Base-by-base conservation (phyloP, 2,888 invertebrate species). In the Catocala fraxini region DNA sequence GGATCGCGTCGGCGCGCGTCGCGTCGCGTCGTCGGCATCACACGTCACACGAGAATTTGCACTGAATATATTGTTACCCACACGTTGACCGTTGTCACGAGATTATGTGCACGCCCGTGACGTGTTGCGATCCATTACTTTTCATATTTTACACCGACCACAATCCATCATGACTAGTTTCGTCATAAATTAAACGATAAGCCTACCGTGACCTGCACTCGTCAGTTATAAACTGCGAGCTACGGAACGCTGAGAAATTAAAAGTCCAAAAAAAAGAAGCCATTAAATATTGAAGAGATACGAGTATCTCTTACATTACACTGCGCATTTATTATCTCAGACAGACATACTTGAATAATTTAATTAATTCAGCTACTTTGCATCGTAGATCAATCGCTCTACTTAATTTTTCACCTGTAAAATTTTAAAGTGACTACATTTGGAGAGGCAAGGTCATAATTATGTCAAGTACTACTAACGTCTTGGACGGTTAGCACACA, bases 21-120 rank as follows among this genome's bases (percentile, higher is more conserved):
- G 35, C 35, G 7, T 39, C 35, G 35, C 35, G 35, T 9, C 7
- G 74, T 71, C 71, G 70, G 63, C 67, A 71, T 78, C 78, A 75
- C 75, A 66, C 77, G 81, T 78, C 73, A 79, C 71, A 70, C 71
- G 77, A 79, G 78, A 81, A 80, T 83, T 82, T 72, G 76, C 75
- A 78, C 78, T 84, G 81, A 87, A 87, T 85, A 85, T 87, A 85
- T 88, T 84, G 82, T 78, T 48, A 46, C 25, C 51, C 57, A 39
- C n/a, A 33, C 75, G 71, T 75, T 80, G 80, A 83, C 86, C 85
- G 81, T 79, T 81, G 83, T 84, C 84, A 85, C 55, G 80, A 80
- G 85, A 88, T 87, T 86, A 87, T 79, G 77, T 72, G 77, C 77
- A 34, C 49, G 79, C 79, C 75, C 72, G 71, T 67, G 67, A 63